These are phyloP conservation scores for Perizoma affinitatum DNA, from an alignment of 2,888 invertebrate species.

Conservation along the genomic window DNA sequence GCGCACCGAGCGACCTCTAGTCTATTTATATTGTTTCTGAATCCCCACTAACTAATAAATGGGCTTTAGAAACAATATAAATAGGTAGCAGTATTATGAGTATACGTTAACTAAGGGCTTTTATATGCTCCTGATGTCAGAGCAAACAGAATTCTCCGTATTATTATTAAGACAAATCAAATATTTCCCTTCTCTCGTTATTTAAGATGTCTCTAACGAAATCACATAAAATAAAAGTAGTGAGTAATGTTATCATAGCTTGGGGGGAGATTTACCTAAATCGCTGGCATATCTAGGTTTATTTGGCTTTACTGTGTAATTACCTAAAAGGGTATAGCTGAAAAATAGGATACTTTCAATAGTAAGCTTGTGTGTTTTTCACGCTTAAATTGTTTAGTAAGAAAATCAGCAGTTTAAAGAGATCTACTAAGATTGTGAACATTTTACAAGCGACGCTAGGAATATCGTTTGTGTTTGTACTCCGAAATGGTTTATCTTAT, in stretches of 20 bases:
- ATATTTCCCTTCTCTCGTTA: constrained; percentile 33
- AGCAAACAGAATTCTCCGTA: constrained; percentile 30
- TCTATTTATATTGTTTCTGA: too few species aligned
- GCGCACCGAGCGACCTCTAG: too few species aligned
- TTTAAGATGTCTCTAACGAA: constrained; percentile 20
- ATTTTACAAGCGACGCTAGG: too few species aligned
- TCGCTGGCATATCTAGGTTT: constrained; percentile 6
- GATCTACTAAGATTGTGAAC: too few species aligned
- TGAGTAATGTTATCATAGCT: constrained; percentile 8
- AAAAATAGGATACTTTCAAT: constrained; percentile 3
- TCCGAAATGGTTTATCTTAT: too few species aligned
- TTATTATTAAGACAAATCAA: constrained; percentile 39
- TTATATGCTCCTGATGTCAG: constrained; percentile 34
- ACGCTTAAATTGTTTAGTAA: too few species aligned
- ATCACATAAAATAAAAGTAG: constrained; percentile 10
- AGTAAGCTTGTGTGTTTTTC: not conserved
- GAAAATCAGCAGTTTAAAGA: too few species aligned
- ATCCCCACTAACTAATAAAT: too few species aligned
- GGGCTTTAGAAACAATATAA: too few species aligned
- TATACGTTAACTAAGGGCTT: constrained; percentile 31
- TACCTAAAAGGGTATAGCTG: constrained; percentile 14
- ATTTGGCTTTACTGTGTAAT: constrained; percentile 7
- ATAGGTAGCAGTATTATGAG: too few species aligned
- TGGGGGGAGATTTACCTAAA: constrained; percentile 6
- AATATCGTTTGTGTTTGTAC: too few species aligned